Percentiles rank a stretch among this genome's conserved stretches.
Conservation (phyloP, 2,113 vertebrate species). For the Hemicordylus capensis region DNA sequence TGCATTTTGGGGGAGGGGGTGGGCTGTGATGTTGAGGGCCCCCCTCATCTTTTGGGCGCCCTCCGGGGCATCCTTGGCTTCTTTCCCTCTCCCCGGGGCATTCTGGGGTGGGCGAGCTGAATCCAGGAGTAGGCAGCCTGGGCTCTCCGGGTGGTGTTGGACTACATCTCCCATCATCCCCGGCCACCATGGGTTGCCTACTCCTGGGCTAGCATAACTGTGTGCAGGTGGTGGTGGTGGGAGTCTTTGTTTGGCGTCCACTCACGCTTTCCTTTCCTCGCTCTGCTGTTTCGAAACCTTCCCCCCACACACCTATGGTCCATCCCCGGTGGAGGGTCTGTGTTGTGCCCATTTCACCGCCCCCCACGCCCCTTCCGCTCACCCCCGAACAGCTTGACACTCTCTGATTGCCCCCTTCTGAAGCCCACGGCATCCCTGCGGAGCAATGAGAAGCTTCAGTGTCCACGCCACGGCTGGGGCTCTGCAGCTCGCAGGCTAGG, state of each 20-base stretch:
- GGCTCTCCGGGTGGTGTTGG: no score
- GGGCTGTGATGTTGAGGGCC: not conserved
- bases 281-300: not conserved
- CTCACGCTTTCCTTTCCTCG: not conserved
- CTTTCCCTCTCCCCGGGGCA: not conserved
- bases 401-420: not conserved
- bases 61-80: no score
- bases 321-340: not conserved
- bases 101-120: no score
- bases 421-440: not conserved
- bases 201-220: no score
- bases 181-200: no score
- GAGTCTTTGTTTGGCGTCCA: not conserved
- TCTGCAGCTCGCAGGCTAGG: no score
- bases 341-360: not conserved
- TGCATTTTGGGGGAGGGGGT: not conserved
- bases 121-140: no score
- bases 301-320: not conserved
- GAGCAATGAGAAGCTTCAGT: not conserved
- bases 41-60: not conserved
- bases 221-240: no score
- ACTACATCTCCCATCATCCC: no score
- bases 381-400: not conserved
- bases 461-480: no score
- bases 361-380: not conserved